Percentiles rank a stretch among this genome's conserved stretches.
These are phyloP conservation scores for Gymnoscopelus braueri DNA, from an alignment of 2,797 vertebrate species.

Conservation along the genomic window DNA sequence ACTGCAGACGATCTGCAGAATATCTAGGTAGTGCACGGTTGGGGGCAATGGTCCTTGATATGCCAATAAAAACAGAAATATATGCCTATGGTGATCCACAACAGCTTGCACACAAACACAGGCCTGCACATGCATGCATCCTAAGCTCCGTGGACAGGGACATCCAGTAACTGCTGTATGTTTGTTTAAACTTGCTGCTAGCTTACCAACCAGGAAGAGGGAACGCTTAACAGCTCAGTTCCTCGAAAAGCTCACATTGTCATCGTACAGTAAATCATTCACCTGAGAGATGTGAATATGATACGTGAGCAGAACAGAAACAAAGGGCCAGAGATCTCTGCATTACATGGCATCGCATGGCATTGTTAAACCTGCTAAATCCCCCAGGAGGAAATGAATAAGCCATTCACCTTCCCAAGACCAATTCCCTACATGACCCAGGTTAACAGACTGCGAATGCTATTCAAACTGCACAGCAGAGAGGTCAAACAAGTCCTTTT, in stretches of 20 bases:
- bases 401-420: slow-evolving; percentile 20
- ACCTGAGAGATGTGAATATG: slow-evolving; percentile 4
- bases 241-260: slow-evolving; percentile 22
- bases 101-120: not conserved
- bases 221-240: slow-evolving; percentile 8
- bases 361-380: slow-evolving; percentile 6
- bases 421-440: slow-evolving; percentile 22
- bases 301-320: not conserved
- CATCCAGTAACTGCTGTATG: slow-evolving; percentile 15
- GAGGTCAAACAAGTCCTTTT: slow-evolving; percentile 38
- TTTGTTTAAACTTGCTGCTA: slow-evolving; percentile 8
- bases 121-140: not conserved
- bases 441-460: slow-evolving; percentile 23
- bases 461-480: slow-evolving; percentile 35
- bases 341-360: not conserved
- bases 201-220: slow-evolving; percentile 3
- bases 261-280: slow-evolving; percentile 42
- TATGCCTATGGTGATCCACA: no score
- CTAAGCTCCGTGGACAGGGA: not conserved
- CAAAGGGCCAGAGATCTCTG: slow-evolving; percentile 12
- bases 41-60: no score
- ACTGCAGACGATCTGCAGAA: not conserved
- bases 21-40: no score
- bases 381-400: slow-evolving; percentile 21
- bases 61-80: no score